phyloP scores from a whole-genome alignment of 2,113 vertebrate genomes.

The Dunckerocampus dactyliophorus region DNA sequence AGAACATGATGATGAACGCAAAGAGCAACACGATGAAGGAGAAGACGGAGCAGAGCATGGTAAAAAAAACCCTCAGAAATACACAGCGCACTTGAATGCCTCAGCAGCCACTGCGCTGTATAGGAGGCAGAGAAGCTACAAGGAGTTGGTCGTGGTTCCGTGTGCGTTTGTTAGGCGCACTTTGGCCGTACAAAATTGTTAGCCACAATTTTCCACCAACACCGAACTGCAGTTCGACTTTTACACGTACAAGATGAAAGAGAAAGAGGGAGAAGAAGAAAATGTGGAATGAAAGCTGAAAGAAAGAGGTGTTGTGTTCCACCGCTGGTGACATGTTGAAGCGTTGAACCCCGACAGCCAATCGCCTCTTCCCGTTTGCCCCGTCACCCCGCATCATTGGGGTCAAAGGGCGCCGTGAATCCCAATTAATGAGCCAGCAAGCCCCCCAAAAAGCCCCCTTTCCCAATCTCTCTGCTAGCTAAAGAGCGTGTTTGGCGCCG shows the following conservation, averaged over 20 bases:
- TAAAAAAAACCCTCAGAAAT: neutral
- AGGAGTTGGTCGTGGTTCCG: too few species aligned
- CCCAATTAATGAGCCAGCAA: constrained; percentile 57
- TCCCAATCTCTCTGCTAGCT: neutral
- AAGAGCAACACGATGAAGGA: too few species aligned
- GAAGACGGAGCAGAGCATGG: neutral
- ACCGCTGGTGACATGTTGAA: constrained; percentile 81
- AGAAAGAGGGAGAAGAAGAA: neutral
- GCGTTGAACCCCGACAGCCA: constrained; percentile 78
- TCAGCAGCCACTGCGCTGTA: too few species aligned
- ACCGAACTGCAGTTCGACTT: too few species aligned
- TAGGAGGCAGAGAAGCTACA: too few species aligned
- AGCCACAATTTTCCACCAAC: too few species aligned
- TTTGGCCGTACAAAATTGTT: too few species aligned
- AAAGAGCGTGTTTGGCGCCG: neutral
- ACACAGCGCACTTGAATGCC: too few species aligned
- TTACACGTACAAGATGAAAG: neutral
- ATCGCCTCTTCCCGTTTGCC: constrained; percentile 78
- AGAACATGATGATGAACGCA: too few species aligned
- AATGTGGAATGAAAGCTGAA: neutral
- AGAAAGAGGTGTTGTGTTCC: constrained; percentile 31
- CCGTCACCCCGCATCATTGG: constrained; percentile 78
- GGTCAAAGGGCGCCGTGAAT: constrained; percentile 65
- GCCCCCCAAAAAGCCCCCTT: neutral
- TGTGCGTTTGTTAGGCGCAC: too few species aligned